Conservation (phyloP, 1,140 invertebrate genomes). For the Acromyrmex heyeri region DNA sequence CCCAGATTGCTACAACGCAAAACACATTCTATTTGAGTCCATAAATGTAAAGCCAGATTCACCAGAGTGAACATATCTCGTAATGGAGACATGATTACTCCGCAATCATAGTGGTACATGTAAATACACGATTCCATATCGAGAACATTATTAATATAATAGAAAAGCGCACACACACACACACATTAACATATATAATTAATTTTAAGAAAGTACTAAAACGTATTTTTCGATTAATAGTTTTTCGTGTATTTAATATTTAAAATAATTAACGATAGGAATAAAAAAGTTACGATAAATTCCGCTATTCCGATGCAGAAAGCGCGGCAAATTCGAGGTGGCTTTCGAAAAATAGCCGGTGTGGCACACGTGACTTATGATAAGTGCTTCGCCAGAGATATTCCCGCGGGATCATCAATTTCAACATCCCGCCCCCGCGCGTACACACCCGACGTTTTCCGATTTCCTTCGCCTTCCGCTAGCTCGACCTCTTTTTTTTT, state of each 20-base stretch:
- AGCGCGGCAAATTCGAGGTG: conserved; percentile 46
- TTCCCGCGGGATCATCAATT: conserved; percentile 74
- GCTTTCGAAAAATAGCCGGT: conserved; percentile 70
- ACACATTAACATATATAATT: neutral
- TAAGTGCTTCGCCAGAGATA: conserved; percentile 68
- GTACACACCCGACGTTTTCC: conserved; percentile 22
- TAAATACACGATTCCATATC: neutral
- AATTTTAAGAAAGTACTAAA: neutral
- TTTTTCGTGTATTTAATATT: neutral
- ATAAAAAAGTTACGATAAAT: neutral
- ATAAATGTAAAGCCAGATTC: conserved; percentile 34
- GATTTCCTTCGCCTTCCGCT: conserved; percentile 31
- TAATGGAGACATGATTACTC: conserved; percentile 25
- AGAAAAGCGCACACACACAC: neutral
- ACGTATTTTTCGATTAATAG: neutral
- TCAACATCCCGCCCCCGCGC: conserved; percentile 57
- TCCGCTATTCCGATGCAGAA: conserved; percentile 1
- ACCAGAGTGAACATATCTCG: conserved; percentile 3
- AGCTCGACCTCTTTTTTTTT: conserved; percentile 62
- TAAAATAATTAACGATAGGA: neutral
- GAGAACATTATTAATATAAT: neutral
- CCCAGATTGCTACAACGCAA: neutral
- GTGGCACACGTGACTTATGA: conserved; percentile 73
- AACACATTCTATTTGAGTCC: conserved; percentile 31
- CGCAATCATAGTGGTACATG: neutral